These are phyloP conservation scores for Temnothorax unifasciatus DNA, from an alignment of 2,888 invertebrate genomes.

Conservation along the genomic window DNA sequence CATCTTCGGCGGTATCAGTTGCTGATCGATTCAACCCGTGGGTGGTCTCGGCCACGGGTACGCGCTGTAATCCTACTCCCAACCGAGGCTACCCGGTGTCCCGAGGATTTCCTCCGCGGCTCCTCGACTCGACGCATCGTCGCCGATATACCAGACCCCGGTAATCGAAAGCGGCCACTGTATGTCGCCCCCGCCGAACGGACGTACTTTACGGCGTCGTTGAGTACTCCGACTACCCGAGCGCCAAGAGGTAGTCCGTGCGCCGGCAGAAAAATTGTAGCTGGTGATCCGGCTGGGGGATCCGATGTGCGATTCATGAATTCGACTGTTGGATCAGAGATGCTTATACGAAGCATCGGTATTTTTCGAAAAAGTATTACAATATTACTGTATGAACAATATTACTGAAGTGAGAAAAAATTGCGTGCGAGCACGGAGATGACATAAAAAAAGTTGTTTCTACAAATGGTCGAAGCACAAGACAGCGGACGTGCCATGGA, in stretches of 20 bases:
- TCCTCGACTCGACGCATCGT: constrained; percentile 51
- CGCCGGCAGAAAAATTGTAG: constrained; percentile 60
- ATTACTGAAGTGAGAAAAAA: neutral
- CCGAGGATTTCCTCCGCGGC: constrained; percentile 60
- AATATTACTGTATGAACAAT: neutral
- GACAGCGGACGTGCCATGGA: no score
- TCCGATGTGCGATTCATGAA: constrained; percentile 14
- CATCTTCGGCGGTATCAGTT: constrained; percentile 80
- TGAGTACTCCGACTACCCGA: constrained; percentile 59
- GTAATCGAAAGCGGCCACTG: constrained; percentile 58
- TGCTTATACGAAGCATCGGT: neutral
- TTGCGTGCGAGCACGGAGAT: neutral
- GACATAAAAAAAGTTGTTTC: neutral
- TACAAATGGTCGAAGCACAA: neutral
- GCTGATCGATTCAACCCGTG: constrained; percentile 85
- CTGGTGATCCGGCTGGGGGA: constrained; percentile 5
- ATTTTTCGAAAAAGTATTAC: neutral
- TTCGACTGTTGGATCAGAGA: neutral
- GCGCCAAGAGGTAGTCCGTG: constrained; percentile 61
- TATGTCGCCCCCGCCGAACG: constrained; percentile 52
- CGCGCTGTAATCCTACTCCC: constrained; percentile 81
- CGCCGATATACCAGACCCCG: constrained; percentile 17
- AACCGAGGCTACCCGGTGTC: constrained; percentile 80
- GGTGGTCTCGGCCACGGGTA: constrained; percentile 82
- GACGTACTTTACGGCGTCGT: constrained; percentile 69